Percentiles rank a stretch among this genome's conserved stretches.
These are phyloP conservation scores for Oryzias woworae DNA, from an alignment of 2,113 vertebrate genomes.

Conservation along the genomic window DNA sequence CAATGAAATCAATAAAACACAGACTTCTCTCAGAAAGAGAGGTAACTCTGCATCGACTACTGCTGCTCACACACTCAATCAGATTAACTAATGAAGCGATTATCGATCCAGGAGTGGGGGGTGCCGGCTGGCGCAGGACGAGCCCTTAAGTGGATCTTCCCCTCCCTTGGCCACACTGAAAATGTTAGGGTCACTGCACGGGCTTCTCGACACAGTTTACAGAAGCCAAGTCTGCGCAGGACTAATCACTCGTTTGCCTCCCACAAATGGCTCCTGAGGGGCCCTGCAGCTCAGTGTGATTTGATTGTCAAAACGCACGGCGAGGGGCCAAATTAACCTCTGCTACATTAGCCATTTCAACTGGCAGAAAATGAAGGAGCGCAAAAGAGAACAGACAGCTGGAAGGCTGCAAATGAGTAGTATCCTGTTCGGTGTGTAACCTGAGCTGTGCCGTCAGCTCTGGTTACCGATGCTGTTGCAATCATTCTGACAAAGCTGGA, in stretches of 20 bases:
- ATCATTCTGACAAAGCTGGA: constrained; percentile 15
- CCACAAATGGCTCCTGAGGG: constrained; percentile 26
- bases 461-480: constrained; percentile 3
- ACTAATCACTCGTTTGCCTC: constrained; percentile 56
- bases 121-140: constrained; percentile 54
- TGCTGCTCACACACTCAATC: constrained; percentile 67
- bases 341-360: constrained; percentile 22
- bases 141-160: constrained; percentile 71
- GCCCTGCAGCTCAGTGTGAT: constrained; percentile 21
- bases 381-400: constrained; percentile 29
- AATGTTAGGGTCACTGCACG: constrained; percentile 70
- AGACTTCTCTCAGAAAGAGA: constrained; percentile 63
- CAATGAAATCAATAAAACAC: constrained; percentile 65
- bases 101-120: constrained; percentile 62
- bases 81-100: constrained; percentile 80
- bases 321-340: constrained; percentile 37
- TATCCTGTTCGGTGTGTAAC: constrained; percentile 14
- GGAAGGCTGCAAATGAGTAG: constrained; percentile 15
- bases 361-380: constrained; percentile 9
- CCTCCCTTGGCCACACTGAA: constrained; percentile 55
- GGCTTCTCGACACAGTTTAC: constrained; percentile 56
- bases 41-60: constrained; percentile 64
- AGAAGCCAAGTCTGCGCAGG: constrained; percentile 38
- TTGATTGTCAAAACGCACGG: constrained; percentile 37
- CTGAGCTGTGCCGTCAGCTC: neutral